These are phyloP conservation scores for Silurus asotus DNA, from an alignment of 2,113 vertebrate species.

Conservation along the genomic window DNA sequence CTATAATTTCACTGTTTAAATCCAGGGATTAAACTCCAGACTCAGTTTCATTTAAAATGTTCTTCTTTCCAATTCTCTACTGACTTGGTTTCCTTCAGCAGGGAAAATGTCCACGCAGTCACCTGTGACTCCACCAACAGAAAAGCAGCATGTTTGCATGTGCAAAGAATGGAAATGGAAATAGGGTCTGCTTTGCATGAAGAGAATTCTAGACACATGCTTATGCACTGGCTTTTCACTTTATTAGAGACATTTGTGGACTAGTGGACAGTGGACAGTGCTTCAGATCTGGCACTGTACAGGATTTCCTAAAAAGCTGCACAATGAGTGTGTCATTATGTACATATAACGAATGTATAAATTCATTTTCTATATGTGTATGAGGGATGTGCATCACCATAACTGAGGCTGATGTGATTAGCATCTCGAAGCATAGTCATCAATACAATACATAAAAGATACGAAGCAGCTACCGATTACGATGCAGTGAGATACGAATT, in stretches of 20 bases:
- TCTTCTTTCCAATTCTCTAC: not conserved
- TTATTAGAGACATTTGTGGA: not conserved
- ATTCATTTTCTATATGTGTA: constrained; percentile 5
- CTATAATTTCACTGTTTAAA: not conserved
- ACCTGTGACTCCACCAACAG: constrained; percentile 22
- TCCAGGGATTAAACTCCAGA: not conserved
- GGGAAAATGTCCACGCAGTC: constrained; percentile 14
- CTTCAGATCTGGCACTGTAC: not conserved
- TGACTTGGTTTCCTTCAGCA: constrained; percentile 4
- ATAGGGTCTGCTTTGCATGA: constrained; percentile 68
- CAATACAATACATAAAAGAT: no score
- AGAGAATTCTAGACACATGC: constrained; percentile 29
- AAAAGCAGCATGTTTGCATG: constrained; percentile 66
- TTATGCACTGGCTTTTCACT: not conserved
- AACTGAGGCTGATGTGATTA: no score
- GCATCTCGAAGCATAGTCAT: no score
- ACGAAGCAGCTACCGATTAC: no score
- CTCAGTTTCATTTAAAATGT: not conserved
- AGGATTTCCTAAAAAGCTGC: not conserved
- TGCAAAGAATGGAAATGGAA: constrained; percentile 70
- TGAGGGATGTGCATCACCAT: no score
- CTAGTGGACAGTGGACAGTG: no score
- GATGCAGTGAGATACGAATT: no score
- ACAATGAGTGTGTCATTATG: not conserved
- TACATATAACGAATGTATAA: not conserved